phyloP scores from a whole-genome alignment of 2,888 invertebrate species.

The Brachyopa scutellaris region DNA sequence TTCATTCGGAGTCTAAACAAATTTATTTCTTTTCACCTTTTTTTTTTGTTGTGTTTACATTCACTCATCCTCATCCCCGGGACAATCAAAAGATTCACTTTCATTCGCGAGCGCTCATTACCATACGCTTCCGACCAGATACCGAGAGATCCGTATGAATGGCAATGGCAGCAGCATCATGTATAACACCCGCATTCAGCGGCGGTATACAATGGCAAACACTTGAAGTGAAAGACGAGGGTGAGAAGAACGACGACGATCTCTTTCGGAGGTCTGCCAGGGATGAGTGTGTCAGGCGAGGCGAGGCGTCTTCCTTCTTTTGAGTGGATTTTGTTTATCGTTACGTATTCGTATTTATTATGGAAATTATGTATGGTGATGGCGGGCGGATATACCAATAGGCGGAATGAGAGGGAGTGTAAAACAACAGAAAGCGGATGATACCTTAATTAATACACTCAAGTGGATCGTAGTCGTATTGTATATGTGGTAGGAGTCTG shows the following conservation, averaged over 20 bases:
- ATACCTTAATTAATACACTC: constrained; percentile 57
- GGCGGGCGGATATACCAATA: constrained; percentile 27
- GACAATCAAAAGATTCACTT: constrained; percentile 34
- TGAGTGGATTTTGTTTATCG: constrained; percentile 56
- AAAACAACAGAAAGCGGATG: constrained; percentile 61
- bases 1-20: constrained; percentile 25
- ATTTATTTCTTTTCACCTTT: constrained; percentile 25
- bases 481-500: constrained; percentile 17
- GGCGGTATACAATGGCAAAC: constrained; percentile 40
- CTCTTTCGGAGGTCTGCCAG: constrained; percentile 55
- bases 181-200: constrained; percentile 54
- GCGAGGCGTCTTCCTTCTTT: constrained; percentile 23
- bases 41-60: constrained; percentile 19
- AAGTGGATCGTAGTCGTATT: constrained; percentile 29
- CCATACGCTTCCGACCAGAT: constrained; percentile 54
- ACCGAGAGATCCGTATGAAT: constrained; percentile 57
- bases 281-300: constrained; percentile 22
- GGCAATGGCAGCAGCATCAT: constrained; percentile 32
- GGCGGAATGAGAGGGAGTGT: constrained; percentile 21
- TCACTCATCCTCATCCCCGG: not conserved
- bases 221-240: constrained; percentile 59
- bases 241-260: constrained; percentile 52
- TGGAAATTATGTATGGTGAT: constrained; percentile 13
- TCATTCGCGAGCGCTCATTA: constrained; percentile 32
- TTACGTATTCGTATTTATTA: constrained; percentile 44